These are phyloP conservation scores for Calyptommatus sinebrachiatus DNA, from an alignment of 2,113 vertebrate genomes.

Conservation along the genomic window DNA sequence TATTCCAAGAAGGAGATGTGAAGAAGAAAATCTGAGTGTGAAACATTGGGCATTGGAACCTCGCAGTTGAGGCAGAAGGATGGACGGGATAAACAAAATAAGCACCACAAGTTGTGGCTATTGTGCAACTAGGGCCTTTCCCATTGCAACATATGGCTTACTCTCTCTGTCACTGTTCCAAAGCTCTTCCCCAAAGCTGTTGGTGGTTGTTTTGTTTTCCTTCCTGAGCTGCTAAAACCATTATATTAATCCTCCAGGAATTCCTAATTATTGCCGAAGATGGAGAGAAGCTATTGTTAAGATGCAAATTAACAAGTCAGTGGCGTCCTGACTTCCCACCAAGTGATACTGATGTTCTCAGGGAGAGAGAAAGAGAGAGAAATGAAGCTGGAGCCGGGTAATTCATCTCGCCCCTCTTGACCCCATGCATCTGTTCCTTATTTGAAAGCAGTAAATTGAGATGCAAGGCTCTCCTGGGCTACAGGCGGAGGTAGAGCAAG, in stretches of 20 bases:
- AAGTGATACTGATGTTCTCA: conserved; percentile 48
- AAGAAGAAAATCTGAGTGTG: no score
- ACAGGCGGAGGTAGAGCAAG: conserved; percentile 25
- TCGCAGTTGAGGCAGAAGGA: no score
- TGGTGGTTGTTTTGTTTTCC: not conserved
- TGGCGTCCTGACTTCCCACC: not conserved
- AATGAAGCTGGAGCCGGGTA: conserved; percentile 27
- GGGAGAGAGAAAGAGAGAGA: conserved; percentile 1
- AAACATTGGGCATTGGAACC: no score
- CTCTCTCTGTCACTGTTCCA: not conserved
- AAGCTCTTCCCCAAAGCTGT: conserved; percentile 2
- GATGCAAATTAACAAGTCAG: conserved; percentile 37
- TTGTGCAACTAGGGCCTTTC: no score
- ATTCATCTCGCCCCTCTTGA: conserved; percentile 48
- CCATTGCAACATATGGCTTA: no score
- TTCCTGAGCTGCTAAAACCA: conserved; percentile 16
- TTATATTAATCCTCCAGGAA: conserved; percentile 33
- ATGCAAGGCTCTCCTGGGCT: not conserved
- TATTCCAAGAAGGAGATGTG: no score
- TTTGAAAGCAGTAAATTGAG: conserved; percentile 44
- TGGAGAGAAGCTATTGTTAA: conserved; percentile 25
- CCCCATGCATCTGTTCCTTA: conserved; percentile 50
- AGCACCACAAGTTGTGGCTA: no score
- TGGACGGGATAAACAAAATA: no score
- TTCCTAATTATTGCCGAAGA: conserved; percentile 36